Conservation (phyloP, 2,797 vertebrate genomes). For the Epinephelus awoara region DNA sequence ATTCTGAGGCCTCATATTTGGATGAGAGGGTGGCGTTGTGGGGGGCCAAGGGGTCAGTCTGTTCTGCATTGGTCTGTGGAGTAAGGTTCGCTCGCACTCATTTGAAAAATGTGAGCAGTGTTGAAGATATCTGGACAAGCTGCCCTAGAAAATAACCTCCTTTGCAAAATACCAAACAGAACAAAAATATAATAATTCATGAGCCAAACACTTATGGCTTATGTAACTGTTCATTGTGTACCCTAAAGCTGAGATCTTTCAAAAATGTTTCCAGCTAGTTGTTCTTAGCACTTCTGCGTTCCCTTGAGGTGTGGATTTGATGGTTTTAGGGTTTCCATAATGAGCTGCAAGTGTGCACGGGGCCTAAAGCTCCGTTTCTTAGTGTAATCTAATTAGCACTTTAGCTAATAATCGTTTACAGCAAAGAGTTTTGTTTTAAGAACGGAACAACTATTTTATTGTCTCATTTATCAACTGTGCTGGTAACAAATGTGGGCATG, state of each 20-base stretch:
- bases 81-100: no score
- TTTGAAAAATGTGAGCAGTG: no score
- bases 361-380: constrained; percentile 14
- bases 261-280: background rate
- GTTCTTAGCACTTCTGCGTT: background rate
- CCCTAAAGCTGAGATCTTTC: background rate
- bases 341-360: constrained; percentile 5
- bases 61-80: no score
- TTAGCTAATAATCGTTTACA: constrained; percentile 3
- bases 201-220: no score
- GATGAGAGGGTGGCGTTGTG: no score
- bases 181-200: background rate
- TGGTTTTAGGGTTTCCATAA: constrained; percentile 18
- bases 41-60: no score
- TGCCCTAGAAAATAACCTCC: no score
- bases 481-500: background rate
- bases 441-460: background rate
- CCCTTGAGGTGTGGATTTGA: constrained; percentile 11
- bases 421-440: constrained; percentile 21
- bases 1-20: no score
- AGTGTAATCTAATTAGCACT: constrained; percentile 26
- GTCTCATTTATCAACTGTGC: constrained; percentile 1
- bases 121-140: no score
- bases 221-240: background rate
- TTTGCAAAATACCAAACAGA: background rate